Evolutionary conservation across 2,888 invertebrate species (phyloP), one percentile per base, ranked within the genome.

Genomic region (Argynnis bischoffii): DNA sequence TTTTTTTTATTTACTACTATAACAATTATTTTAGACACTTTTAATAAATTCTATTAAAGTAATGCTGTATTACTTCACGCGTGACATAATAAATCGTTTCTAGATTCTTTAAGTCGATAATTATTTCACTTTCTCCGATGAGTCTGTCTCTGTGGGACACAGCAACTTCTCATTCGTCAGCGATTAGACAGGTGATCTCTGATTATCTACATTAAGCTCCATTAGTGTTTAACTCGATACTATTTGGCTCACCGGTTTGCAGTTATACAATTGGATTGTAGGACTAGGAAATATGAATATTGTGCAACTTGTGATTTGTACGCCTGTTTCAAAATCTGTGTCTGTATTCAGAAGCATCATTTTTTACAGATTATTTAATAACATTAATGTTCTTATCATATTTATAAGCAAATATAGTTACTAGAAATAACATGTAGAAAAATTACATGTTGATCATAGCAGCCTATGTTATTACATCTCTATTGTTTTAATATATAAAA

Each of bases 181-280:
- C 74, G 74, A 69, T 74, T 72, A 74, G 89, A 91, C 91, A 91
- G 89, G 88, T 90, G 86, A 80, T 81, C 81, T 79, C 81, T 80
- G 85, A 85, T 86, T 85, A 88, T 87, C 85, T 83, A 75, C 77
- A 81, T 86, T 86, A 86, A 83, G 81, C 79, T 82, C 88, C 88
- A 89, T 89, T 89, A 90, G 83, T 81, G 80, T 85, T 90, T 89
- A 89, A 89, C 80, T 87, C 86, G 89, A 90, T 89, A 89, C 83
- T 81, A 83, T 86, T 85, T 79, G 79, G 78, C 76, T 79, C 79
- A 86, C 85, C 82, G 82, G 86, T 86, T 85, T 76, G 77, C 71
- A 76, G 79, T 86, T 90, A 88, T 86, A 87, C 84, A 87, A 88
- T 86, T 55, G 57, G 63, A 67, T 64, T 69, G 70, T 57, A 65